These are phyloP conservation scores for Bucco capensis DNA, from an alignment of 2,113 vertebrate genomes.

Conservation along the genomic window DNA sequence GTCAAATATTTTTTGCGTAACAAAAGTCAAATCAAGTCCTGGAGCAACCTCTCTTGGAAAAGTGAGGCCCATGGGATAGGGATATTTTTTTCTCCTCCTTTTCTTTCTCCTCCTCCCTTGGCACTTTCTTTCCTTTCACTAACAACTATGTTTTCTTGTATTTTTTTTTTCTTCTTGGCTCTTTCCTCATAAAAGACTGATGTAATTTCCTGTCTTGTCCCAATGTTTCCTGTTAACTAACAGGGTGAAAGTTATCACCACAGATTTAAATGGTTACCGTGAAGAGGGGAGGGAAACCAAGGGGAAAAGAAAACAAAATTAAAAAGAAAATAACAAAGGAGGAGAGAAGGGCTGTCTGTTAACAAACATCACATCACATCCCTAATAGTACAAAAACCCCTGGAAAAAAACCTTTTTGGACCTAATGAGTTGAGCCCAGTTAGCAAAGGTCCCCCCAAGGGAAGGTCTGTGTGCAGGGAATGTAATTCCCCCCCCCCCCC, in stretches of 20 bases:
- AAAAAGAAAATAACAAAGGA: neutral
- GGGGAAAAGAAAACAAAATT: neutral
- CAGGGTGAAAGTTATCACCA: slow-evolving; percentile 77
- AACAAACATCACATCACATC: neutral
- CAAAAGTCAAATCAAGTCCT: slow-evolving; percentile 67
- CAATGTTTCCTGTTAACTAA: slow-evolving; percentile 87
- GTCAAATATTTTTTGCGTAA: slow-evolving; percentile 71
- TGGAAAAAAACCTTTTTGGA: neutral
- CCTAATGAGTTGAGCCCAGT: rapidly evolving
- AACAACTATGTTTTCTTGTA: slow-evolving; percentile 51
- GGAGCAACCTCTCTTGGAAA: slow-evolving; percentile 54
- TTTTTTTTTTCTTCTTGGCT: slow-evolving; percentile 63
- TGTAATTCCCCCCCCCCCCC: neutral
- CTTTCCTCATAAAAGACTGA: slow-evolving; percentile 86
- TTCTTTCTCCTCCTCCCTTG: neutral
- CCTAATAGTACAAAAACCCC: neutral
- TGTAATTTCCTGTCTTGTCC: slow-evolving; percentile 91
- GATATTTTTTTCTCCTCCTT: no score
- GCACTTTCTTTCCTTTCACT: slow-evolving; percentile 49
- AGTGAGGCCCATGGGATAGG: neutral
- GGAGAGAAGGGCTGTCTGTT: neutral
- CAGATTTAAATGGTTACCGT: slow-evolving; percentile 23
- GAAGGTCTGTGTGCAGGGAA: neutral
- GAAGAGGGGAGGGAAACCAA: neutral
- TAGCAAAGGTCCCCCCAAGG: neutral